phyloP scores from a whole-genome alignment of 2,888 invertebrate genomes.

The Pterobdella sp. region DNA sequence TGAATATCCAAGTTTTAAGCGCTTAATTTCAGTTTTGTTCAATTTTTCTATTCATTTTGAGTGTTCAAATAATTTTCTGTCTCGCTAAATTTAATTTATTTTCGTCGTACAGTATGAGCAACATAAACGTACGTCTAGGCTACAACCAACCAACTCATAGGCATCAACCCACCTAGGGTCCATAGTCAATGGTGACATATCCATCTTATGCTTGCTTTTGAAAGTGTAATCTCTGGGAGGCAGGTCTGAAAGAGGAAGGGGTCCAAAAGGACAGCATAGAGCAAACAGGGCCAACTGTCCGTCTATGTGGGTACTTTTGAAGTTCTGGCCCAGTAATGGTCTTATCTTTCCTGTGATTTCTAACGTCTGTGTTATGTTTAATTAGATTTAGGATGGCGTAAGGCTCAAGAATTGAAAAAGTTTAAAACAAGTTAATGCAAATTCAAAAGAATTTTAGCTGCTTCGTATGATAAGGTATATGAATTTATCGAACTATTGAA shows the following conservation, averaged over 20 bases:
- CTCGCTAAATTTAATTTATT: too few species aligned
- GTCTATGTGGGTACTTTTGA: slow-evolving; percentile 40
- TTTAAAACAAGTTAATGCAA: not conserved
- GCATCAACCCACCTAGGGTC: slow-evolving; percentile 63
- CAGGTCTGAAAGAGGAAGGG: slow-evolving; percentile 88
- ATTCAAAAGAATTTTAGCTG: too few species aligned
- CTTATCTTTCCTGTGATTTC: slow-evolving; percentile 95
- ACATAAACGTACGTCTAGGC: not conserved
- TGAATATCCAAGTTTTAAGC: too few species aligned
- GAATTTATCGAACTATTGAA: too few species aligned
- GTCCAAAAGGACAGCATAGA: slow-evolving; percentile 96
- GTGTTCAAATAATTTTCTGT: too few species aligned
- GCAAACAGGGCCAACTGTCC: slow-evolving; percentile 91
- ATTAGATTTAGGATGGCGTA: not conserved
- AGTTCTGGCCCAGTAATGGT: slow-evolving; percentile 87
- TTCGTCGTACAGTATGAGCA: not conserved
- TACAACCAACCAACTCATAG: not conserved
- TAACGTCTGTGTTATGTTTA: slow-evolving; percentile 65
- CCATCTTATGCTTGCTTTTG: slow-evolving; percentile 97
- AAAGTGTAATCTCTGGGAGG: slow-evolving; percentile 98
- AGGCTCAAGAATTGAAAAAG: not conserved
- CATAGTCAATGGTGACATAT: slow-evolving; percentile 90
- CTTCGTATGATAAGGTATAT: too few species aligned
- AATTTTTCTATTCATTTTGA: too few species aligned
- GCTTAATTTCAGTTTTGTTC: too few species aligned